Conservation (phyloP, 2,113 vertebrate genomes). For the Ptilonorhynchus violaceus region DNA sequence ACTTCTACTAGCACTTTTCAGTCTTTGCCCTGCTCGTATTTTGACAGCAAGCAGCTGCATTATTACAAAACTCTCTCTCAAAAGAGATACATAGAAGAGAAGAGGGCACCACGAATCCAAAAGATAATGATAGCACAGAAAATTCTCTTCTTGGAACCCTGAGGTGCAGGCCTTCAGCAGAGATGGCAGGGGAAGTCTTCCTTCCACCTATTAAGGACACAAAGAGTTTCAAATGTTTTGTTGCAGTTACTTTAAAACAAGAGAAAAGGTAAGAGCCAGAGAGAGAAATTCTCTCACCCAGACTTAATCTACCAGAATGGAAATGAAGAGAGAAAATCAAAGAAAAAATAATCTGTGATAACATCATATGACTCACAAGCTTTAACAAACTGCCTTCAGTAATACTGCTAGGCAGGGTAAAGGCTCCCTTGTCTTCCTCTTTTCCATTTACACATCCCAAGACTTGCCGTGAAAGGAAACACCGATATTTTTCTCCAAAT, state of each 20-base stretch:
- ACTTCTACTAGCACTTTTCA: not conserved
- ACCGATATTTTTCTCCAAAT: not conserved
- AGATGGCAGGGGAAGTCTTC: not conserved
- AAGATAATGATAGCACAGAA: not conserved
- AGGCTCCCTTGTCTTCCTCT: not conserved
- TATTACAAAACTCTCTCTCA: not conserved
- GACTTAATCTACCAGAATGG: not conserved
- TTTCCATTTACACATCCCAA: slow-evolving; percentile 14
- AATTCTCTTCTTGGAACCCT: not conserved
- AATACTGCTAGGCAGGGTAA: not conserved
- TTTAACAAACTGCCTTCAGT: not conserved
- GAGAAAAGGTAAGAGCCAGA: not conserved
- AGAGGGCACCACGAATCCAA: not conserved
- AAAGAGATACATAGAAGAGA: not conserved
- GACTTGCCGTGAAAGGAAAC: slow-evolving; percentile 4
- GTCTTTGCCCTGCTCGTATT: not conserved
- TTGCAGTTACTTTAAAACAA: not conserved
- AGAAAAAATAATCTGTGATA: not conserved
- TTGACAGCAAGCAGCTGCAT: not conserved
- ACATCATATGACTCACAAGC: not conserved
- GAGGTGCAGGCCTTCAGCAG: not conserved
- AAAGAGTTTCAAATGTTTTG: not conserved
- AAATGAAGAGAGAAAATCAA: not conserved
- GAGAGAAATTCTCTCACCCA: not conserved
- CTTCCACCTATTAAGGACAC: not conserved